Percentiles rank a stretch among this genome's conserved stretches.
phyloP scores from a whole-genome alignment of 2,113 vertebrate genomes.

The Tragelaphus imberbis region DNA sequence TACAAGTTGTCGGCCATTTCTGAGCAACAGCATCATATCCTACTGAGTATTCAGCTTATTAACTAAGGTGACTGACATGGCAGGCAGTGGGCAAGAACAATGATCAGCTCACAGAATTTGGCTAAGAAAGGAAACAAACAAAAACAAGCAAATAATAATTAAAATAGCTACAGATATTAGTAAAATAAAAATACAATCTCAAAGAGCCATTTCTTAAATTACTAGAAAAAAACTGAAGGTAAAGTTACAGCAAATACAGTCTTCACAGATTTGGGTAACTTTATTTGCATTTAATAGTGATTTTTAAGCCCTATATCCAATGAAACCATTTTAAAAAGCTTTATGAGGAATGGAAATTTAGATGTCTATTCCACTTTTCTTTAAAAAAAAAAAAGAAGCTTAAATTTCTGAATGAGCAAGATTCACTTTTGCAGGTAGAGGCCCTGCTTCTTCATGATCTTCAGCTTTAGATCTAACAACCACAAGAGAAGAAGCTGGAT shows the following conservation, averaged over 20 bases:
- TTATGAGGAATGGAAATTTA: slow-evolving; percentile 74
- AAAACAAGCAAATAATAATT: slow-evolving; percentile 71
- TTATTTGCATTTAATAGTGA: slow-evolving; percentile 79
- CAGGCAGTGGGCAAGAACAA: slow-evolving; percentile 46
- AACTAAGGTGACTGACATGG: slow-evolving; percentile 45
- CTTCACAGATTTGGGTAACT: slow-evolving; percentile 76
- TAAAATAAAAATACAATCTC: slow-evolving; percentile 72
- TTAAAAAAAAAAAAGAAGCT: slow-evolving; percentile 42
- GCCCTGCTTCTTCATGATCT: slow-evolving; percentile 89
- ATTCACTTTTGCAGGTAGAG: slow-evolving; percentile 92
- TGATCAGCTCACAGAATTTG: slow-evolving; percentile 66
- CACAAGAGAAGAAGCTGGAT: slow-evolving; percentile 90
- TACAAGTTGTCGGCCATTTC: slow-evolving; percentile 73
- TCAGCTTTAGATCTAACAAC: slow-evolving; percentile 85
- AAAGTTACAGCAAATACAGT: slow-evolving; percentile 69
- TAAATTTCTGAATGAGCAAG: slow-evolving; percentile 88
- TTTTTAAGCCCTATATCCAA: slow-evolving; percentile 76
- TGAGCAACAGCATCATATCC: slow-evolving; percentile 73
- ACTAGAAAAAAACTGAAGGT: slow-evolving; percentile 62
- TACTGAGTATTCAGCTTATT: slow-evolving; percentile 62
- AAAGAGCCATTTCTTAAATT: slow-evolving; percentile 68
- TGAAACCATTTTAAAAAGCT: slow-evolving; percentile 72
- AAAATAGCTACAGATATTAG: slow-evolving; percentile 66
- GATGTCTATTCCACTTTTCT: slow-evolving; percentile 60
- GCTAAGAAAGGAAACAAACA: slow-evolving; percentile 63